These are phyloP conservation scores for Heterotilapia buettikoferi DNA, from an alignment of 2,113 vertebrate species.

Conservation along the genomic window DNA sequence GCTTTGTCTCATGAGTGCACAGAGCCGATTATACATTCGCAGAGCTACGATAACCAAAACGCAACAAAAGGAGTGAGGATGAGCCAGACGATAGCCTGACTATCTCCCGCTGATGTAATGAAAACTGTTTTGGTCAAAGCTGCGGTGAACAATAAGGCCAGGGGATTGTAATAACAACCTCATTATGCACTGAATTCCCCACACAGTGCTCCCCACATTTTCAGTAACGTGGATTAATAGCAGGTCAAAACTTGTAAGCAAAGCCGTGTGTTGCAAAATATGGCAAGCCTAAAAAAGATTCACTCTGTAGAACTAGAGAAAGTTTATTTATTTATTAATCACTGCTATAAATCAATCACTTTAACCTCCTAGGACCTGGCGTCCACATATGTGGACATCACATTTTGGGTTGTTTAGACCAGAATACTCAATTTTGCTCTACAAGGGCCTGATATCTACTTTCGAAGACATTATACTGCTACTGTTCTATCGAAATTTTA, in stretches of 20 bases:
- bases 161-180: neutral
- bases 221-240: conserved; percentile 17
- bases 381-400: neutral
- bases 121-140: conserved; percentile 6
- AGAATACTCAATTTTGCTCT: neutral
- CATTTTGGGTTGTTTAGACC: neutral
- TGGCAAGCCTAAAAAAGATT: neutral
- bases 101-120: neutral
- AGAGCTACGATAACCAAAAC: conserved; percentile 16
- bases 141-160: neutral
- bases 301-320: neutral
- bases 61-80: neutral
- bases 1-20: neutral
- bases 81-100: neutral
- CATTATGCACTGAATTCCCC: neutral
- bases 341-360: neutral
- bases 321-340: neutral
- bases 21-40: conserved; percentile 10
- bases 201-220: neutral
- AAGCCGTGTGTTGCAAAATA: neutral
- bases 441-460: neutral
- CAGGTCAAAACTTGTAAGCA: neutral
- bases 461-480: neutral
- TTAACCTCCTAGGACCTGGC: neutral
- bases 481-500: neutral